Evolutionary conservation across 2,113 vertebrate genomes (phyloP).

Genomic region (Tympanuchus pallidicinctus): DNA sequence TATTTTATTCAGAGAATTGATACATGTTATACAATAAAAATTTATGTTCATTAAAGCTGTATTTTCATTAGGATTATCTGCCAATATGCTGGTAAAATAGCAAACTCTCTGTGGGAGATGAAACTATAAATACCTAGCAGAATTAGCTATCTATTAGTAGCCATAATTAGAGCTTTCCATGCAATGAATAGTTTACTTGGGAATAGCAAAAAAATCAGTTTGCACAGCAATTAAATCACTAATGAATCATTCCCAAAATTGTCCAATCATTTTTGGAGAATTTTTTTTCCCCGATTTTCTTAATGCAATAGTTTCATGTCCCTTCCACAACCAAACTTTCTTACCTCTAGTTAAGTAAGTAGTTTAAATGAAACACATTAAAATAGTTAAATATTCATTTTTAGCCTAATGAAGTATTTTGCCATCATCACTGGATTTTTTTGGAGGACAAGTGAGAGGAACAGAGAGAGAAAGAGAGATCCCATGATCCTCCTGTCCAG

Average conservation of each 20-base stretch:
- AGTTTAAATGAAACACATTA: not conserved
- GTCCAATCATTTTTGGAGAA: fast-evolving
- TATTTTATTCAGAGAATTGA: not conserved
- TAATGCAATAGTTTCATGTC: not conserved
- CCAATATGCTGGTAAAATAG: not conserved
- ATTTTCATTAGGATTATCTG: not conserved
- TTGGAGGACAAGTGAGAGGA: not conserved
- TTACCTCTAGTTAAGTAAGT: not conserved
- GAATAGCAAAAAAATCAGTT: slow-evolving; percentile 40
- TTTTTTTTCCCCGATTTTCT: not conserved
- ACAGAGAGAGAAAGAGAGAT: not conserved
- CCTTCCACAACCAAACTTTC: not conserved
- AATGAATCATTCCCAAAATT: slow-evolving; percentile 9
- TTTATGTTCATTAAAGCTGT: not conserved
- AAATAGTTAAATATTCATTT: not conserved
- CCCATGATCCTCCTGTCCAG: not conserved
- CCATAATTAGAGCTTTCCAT: slow-evolving; percentile 30
- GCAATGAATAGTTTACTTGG: slow-evolving; percentile 31
- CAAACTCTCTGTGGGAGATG: slow-evolving; percentile 20
- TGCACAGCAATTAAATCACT: slow-evolving; percentile 31
- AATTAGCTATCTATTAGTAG: slow-evolving; percentile 31
- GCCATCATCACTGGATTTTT: not conserved
- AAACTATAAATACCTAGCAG: slow-evolving; percentile 48
- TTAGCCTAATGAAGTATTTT: not conserved
- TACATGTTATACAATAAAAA: not conserved